Base-by-base conservation (phyloP, 2,113 vertebrate genomes). In the Chelonoidis abingdonii region DNA sequence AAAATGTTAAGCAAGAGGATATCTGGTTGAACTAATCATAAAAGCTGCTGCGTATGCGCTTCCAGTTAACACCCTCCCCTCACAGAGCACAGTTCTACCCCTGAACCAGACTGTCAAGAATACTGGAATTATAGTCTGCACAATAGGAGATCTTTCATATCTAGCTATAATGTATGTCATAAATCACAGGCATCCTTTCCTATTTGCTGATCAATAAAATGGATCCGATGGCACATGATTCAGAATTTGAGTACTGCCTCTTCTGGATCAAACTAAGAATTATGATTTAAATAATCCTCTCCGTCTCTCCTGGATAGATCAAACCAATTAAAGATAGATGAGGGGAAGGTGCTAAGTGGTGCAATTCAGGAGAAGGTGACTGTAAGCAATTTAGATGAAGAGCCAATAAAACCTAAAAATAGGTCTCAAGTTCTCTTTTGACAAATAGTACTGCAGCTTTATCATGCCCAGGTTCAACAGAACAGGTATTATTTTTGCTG, bases 131-230 rank as follows among this genome's bases (percentile, higher is more conserved):
- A 93, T 65, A 86, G 49, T 65, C 54, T 79, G 31, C 41, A 90
- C 41, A 83, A 80, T 24, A 94, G 78, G 88, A 78, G 38, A 76
- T 53, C 52, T 82, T 93, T 89, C 89, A 89, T 6, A 1, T 65
- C 35, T 88, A 94, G 87, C 6, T n/a, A 81, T 88, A 38, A 88
- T 93, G 44, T 4, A 35, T 85, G 80, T 56, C 86, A 92, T 81
- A 92, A 96, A 92, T 94, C 89, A 47, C 12, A 41, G 91, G 79
- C 57, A 4, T 62, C 11, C 4, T 76, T 57, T 27, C 44, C 79
- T 90, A 59, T 87, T 94, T 0, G 0, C 13, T 91, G 86, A 92
- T 95, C 87, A 95, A 65, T 93, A 84, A 95, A 96, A 96, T 95
- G 0, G 94, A 93, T 93, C 91, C 91, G 54, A 78, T 85, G 35